Conservation (phyloP, 2,113 vertebrate species). For the Verasper variegatus region DNA sequence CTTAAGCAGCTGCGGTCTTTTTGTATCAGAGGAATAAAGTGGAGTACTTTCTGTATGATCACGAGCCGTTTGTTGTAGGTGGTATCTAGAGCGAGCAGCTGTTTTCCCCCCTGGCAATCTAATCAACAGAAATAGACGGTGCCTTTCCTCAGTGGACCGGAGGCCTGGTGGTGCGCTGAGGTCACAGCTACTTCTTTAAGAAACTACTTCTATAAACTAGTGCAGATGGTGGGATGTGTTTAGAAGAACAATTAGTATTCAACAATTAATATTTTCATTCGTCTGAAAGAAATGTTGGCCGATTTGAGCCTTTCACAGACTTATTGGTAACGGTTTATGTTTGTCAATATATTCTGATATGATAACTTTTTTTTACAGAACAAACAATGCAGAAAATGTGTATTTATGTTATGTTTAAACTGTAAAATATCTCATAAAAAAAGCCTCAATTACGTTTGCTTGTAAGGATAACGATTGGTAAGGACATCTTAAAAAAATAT, state of each 20-base stretch:
- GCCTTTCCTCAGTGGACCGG: constrained; percentile 8
- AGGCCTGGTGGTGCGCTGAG: constrained; percentile 31
- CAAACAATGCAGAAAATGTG: no score
- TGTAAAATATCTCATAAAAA: no score
- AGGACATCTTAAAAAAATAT: no score
- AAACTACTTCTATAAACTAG: constrained; percentile 1
- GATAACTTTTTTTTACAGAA: no score
- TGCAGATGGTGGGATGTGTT: background rate
- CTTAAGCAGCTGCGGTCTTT: constrained; percentile 24
- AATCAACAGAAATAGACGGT: constrained; percentile 70
- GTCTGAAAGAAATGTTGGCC: no score
- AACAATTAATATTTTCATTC: no score
- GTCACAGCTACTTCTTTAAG: constrained; percentile 33
- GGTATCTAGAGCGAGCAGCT: constrained; percentile 68
- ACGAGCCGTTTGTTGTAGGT: constrained; percentile 14
- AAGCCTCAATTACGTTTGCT: no score
- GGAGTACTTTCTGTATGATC: constrained; percentile 16
- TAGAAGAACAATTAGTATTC: no score
- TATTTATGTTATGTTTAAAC: no score
- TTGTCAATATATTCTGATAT: background rate
- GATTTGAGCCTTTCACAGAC: no score
- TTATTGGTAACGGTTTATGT: background rate
- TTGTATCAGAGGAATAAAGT: constrained; percentile 43
- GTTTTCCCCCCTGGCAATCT: constrained; percentile 66
- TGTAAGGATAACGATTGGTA: no score